Evolutionary conservation across 2,888 invertebrate genomes (phyloP), one percentile per base, ranked within the genome.

Genomic region (Agrochola lota): DNA sequence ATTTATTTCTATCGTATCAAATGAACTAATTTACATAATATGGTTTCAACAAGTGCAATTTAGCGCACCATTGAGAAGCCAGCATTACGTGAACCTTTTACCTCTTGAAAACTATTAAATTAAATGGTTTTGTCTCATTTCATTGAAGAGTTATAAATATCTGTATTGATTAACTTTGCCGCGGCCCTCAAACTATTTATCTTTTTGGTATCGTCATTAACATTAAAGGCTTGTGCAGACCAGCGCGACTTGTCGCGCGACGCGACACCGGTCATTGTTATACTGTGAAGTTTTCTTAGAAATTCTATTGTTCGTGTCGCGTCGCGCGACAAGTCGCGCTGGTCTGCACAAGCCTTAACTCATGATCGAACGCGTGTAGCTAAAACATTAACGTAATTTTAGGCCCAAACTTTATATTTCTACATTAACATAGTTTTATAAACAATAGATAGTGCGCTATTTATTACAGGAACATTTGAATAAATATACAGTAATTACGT

Each of bases 311-410:
- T n/a, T n/a, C n/a, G n/a, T n/a, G n/a, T n/a, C n/a, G n/a, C n/a
- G n/a, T n/a, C n/a, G n/a, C n/a, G n/a, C n/a, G n/a, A n/a, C n/a
- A n/a, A n/a, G n/a, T n/a, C n/a, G n/a, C n/a, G n/a, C n/a, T n/a
- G n/a, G n/a, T n/a, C n/a, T n/a, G n/a, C n/a, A n/a, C n/a, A n/a
- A n/a, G n/a, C n/a, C n/a, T n/a, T n/a, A n/a, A n/a, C n/a, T 85
- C 67, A 78, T 76, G 63, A 73, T 83, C 71, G 71, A 62, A 35
- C 81, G 83, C 87, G 83, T 88, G 88, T 74, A 62, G 60, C 55
- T 77, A 40, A 77, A 70, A 83, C 82, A 81, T 85, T 60, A 81
- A 55, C 43, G 43, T 64, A 60, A 30, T 84, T 62, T 68, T 20
- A 71, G 23, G 23, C 67, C 57, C 52, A 20, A 64, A 74, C 84